Evolutionary conservation across 1,140 invertebrate species (phyloP), one percentile per base, ranked within the genome.

Genomic region (Oryzaephilus surinamensis): DNA sequence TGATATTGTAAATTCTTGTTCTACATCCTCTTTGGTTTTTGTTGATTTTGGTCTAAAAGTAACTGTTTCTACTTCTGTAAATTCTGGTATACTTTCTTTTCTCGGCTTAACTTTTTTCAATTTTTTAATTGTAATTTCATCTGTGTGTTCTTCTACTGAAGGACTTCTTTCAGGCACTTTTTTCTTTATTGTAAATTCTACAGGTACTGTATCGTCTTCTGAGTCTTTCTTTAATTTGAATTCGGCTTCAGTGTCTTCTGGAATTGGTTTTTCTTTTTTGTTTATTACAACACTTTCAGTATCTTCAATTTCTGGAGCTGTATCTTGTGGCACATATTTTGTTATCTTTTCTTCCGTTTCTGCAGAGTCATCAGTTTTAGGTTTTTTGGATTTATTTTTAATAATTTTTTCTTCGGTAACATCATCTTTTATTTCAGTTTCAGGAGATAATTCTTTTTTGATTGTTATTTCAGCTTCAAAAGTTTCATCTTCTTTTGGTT

Each of bases 1-100:
- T 16, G 81, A 79, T 46, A 88, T 86, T 57, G 80, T 85, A 56
- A 87, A 87, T 63, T 86, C 83, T 65, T 87, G 83, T 57, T 87
- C 83, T 5, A 87, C 79, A 53, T 86, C 81, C 65, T 87, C 82
- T 62, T 84, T 82, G 2, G 74, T 80, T 55, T 69, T 73, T 4
- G 73, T 79, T 3, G 56, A 61, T 58, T 73, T 76, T 7, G 81
- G 78, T 48, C 76, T 73, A 61, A 86, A 84, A 11, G 76, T 84
- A 2, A 84, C 80, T 48, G 72, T 76, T 65, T 84, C 79, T 1
- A 73, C 70, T 60, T 82, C 79, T 1, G 75, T 74, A 19, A 78
- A 66, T 65, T 84, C 81, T 21, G 74, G 73, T 45, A 81, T 67
- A n/a, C n/a, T 24, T 49, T 74, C 68, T 26, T 72, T 67, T 45